Evolutionary conservation across 2,888 invertebrate species (phyloP), one percentile per base, ranked within the genome.

Genomic region (Caenorhabditis wallacei): DNA sequence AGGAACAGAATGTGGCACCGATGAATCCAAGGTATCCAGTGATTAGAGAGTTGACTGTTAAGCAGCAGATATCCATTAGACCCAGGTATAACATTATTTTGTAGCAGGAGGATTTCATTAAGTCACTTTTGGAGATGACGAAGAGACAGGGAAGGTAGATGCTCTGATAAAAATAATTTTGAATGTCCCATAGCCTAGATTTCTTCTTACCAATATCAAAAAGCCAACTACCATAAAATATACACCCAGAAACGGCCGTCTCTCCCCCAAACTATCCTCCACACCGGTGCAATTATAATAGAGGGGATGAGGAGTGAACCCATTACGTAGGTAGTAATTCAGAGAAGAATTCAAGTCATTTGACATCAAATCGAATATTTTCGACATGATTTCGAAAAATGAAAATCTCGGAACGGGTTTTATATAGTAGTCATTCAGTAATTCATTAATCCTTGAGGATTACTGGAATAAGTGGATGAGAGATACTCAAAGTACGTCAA

Each of bases 71-170:
- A 43, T 82, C 82, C 59, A 82, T 56, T 2, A 82, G 24, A 1
- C 78, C 76, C 8, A 82, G 69, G 24, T 72, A 78, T 0, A 82
- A 43, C 82, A 82, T 82, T 5, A 82, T 82, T 56, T 82, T 82
- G 48, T 82, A 82, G 56, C 82, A 82, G 0, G 82, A 82, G 13
- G 72, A 71, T 37, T 78, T 82, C 68, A 82, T 72, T 1, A 82
- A 56, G 3, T 82, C 82, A 40, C 71, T 71, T 30, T 30, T 30
- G 2, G 63, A 46, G 18, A 82, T 82, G 16, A 72, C 72, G 20
- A 61, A 48, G 5, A 82, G 48, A 35, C 82, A 82, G 1, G 78
- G 82, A 3, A 76, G 35, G 59, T 82, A 82, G 37, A 82, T 43
- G 13, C 40, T 64, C 79, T 79, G 79, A 16, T 66, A 71, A 5